Base-by-base conservation (phyloP, 2,113 vertebrate species). In the Sinocyclocheilus anophthalmus region DNA sequence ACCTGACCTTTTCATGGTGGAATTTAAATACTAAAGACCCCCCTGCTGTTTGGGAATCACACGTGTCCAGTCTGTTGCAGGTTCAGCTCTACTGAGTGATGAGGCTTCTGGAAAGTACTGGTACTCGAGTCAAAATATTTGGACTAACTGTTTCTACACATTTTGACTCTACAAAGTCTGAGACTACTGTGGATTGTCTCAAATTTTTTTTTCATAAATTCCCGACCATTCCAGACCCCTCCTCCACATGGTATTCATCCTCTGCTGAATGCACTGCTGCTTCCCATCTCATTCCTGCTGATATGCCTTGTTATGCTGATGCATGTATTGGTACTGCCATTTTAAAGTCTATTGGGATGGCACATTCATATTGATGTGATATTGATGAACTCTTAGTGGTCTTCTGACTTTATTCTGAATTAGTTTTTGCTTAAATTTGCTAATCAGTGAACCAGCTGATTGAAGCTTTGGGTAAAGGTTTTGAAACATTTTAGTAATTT, bases 21-120 rank as follows among this genome's bases (percentile, higher is more conserved):
- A 42, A 72, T 42, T 72, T 5, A 72, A 72, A 42, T 42, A 6
- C 18, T 22, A 5, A 42, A 22, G 37, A 9, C 10, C 8, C 67
- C 37, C 37, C 37, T 72, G 18, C 65, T 69, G 65, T 6, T 69
- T 67, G 63, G 63, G 63, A 30, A 67, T 67, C 26, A 30, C 24
- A 65, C 14, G 12, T 6, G 12, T 69, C 6, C 30, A 69, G 65
- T 33, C 65, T 33, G 5, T 69, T 33, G n/a, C n/a, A 12, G n/a
- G 3, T 65, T 18, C 13, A 1, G 76, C 26, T 78, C 11, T 5
- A 59, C 37, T 39, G 8, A 16, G n/a, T 12, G 22, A 65, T 16
- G 4, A 57, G 9, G 59, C 59, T 65, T 81, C 59, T 81, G 79
- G 79, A 65, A 45, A 81, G 39, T 65, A 20, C n/a, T 81, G 79